phyloP scores from a whole-genome alignment of 2,113 vertebrate species.

The Myiagra hebetior region DNA sequence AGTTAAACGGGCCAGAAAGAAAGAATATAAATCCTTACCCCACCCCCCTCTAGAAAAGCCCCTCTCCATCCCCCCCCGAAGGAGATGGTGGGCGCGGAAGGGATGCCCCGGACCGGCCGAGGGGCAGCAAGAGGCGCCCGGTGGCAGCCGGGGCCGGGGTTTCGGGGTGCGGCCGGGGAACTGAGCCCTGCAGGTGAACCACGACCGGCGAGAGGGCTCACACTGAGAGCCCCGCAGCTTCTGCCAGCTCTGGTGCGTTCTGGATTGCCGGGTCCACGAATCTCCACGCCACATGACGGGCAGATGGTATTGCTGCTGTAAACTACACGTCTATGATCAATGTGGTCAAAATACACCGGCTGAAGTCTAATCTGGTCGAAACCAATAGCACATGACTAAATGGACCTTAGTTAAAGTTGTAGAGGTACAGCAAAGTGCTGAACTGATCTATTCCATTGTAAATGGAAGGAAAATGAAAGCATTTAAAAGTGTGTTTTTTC shows the following conservation, averaged over 20 bases:
- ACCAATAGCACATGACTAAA: background rate
- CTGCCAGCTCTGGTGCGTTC: background rate
- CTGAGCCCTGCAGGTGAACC: background rate
- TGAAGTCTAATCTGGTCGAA: background rate
- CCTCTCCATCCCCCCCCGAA: background rate
- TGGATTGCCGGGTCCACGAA: background rate
- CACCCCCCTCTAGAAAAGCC: background rate
- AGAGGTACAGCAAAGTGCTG: background rate
- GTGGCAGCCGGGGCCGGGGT: fast-evolving
- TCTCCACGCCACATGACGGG: background rate
- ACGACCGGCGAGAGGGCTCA: background rate
- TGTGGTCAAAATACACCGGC: background rate
- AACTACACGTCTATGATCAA: background rate
- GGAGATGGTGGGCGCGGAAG: background rate
- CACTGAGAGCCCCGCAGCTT: background rate
- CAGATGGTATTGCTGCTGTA: background rate
- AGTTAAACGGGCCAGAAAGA: slow-evolving; percentile 20
- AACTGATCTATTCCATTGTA: background rate
- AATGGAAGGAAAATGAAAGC: slow-evolving; percentile 24
- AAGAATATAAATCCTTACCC: background rate
- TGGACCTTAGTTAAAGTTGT: background rate
- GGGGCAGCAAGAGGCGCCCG: fast-evolving
- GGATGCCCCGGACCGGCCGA: background rate
- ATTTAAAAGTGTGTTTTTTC: slow-evolving; percentile 11
- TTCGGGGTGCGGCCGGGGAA: background rate